Base-by-base conservation (phyloP, 2,113 vertebrate genomes). In the Corythornis vintsioides region DNA sequence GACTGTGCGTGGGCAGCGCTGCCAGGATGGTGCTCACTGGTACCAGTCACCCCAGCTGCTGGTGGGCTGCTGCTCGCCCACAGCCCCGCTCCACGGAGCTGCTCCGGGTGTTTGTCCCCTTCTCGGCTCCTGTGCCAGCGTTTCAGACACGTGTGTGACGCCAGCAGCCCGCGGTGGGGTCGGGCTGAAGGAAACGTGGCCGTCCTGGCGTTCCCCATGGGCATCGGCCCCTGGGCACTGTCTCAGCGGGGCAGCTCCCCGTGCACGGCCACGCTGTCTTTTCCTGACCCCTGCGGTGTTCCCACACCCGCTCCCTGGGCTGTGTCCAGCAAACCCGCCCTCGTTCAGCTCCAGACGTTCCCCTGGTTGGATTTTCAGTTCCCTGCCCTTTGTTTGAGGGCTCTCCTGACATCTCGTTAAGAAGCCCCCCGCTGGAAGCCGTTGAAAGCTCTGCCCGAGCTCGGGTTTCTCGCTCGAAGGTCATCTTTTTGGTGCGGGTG, bases 381-480 rank as follows among this genome's bases (percentile, higher is more conserved):
- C 64, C 52, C 55, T 33, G 15, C 9, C 10, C 48, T 74, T 80
- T 38, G 7, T 85, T 56, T 42, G 56, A 55, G 47, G 61, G 53
- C 26, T 82, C 91, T 86, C 3, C 2, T 70, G 43, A 33, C 3
- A 3, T 73, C 56, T 86, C 4, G 13, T 92, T 92, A 77, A 55
- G 53, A 87, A 70, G 64, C 40, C 11, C 26, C 20, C 43, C 40
- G 64, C 3, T 18, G 18, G 3, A 47, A 92, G 94, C 7, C 95
- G 94, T 79, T 94, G 94, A 93, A 93, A 95, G 93, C 93, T 83
- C 78, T 52, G 45, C 35, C 55, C 38, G 73, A 86, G 96, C 69
- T 96, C 88, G 6, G 80, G 88, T 96, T 96, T 95, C 96, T 25
- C 45, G 17, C 29, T 3, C 88, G 81, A 94, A 96, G 93, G 95